Evolutionary conservation across 2,797 vertebrate genomes (phyloP).

Genomic region (Cuniculus paca): DNA sequence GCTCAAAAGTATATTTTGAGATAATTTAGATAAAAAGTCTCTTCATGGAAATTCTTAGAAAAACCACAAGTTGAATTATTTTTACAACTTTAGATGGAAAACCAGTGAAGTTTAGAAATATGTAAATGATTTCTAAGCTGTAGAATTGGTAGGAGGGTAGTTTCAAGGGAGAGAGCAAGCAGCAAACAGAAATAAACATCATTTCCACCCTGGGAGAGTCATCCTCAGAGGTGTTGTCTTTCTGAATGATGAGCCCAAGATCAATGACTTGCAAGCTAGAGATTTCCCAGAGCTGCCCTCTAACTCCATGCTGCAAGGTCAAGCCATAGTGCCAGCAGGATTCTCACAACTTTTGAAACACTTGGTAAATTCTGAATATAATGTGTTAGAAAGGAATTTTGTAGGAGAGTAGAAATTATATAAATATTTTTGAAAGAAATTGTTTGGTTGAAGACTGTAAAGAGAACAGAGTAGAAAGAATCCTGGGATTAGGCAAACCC

Average conservation of each 20-base stretch:
- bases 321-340: background rate
- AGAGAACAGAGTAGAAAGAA: background rate
- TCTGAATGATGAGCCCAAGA: background rate
- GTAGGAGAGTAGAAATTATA: background rate
- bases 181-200: background rate
- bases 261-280: background rate
- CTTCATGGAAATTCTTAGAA: constrained; percentile 51
- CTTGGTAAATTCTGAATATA: constrained; percentile 24
- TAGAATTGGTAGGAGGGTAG: background rate
- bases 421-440: background rate
- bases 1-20: constrained; percentile 58
- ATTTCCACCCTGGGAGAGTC: background rate
- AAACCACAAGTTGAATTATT: constrained; percentile 51
- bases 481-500: no score
- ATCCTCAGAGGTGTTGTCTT: background rate
- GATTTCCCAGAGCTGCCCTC: background rate
- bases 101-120: constrained; percentile 62
- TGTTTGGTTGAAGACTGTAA: background rate
- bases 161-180: background rate
- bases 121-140: constrained; percentile 44
- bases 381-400: background rate
- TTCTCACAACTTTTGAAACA: background rate
- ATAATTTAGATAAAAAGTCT: constrained; percentile 73
- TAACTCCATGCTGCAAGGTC: background rate
- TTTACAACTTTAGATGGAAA: constrained; percentile 62